Evolutionary conservation across 2,888 invertebrate species (phyloP).

Genomic region (Ornithoptera priamus): DNA sequence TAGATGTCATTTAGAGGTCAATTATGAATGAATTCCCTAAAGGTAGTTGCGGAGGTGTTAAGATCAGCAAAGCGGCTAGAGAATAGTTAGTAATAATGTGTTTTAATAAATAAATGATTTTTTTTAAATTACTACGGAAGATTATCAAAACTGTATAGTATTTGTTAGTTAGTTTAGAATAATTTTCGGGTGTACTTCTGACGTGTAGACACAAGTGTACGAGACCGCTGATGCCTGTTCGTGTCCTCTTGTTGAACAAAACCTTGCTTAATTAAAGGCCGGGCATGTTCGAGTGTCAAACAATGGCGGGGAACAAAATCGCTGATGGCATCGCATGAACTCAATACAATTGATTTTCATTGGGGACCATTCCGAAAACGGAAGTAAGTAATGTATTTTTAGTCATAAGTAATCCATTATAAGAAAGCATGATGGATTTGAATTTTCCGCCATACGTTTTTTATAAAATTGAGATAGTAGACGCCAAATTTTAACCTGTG

Average conservation of each 20-base stretch:
- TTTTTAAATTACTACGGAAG: background rate
- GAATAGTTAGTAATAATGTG: too few species aligned
- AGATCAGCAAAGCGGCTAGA: too few species aligned
- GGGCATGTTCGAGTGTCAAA: conserved; percentile 16
- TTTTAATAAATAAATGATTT: background rate
- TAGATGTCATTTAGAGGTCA: too few species aligned
- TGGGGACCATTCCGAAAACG: conserved; percentile 1
- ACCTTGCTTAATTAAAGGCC: conserved; percentile 21
- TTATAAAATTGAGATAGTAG: too few species aligned
- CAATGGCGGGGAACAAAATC: conserved; percentile 20
- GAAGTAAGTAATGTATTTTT: conserved; percentile 7
- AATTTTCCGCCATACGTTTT: too few species aligned
- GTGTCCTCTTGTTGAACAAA: conserved; percentile 22
- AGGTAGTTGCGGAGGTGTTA: too few species aligned
- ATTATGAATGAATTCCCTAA: too few species aligned
- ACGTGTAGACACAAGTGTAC: background rate
- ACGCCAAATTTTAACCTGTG: too few species aligned
- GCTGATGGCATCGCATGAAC: conserved; percentile 5
- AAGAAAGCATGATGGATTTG: background rate
- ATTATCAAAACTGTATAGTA: background rate
- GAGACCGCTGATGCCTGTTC: conserved; percentile 7
- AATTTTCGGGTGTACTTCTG: conserved; percentile 3
- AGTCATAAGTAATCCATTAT: background rate
- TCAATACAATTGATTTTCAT: conserved; percentile 18
- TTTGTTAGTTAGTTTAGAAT: background rate